A percentile compares a stretch with the other conserved stretches of the same genome.
These are phyloP conservation scores for Halocynthia aurantium DNA, from an alignment of 23 tunicate species.

Conservation along the genomic window DNA sequence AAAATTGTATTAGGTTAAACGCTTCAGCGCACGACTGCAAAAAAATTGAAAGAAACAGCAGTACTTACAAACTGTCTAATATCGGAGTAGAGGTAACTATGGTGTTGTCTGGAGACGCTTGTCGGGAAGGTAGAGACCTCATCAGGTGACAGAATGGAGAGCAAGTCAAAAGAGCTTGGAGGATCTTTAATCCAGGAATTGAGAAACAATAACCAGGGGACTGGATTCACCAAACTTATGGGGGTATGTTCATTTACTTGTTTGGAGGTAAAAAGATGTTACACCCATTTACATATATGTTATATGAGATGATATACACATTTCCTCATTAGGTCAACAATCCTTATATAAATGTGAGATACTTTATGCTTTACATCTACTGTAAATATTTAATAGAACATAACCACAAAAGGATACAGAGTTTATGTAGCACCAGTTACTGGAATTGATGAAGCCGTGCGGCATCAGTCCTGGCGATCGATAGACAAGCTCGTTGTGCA, in stretches of 20 bases:
- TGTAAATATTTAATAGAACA: no score
- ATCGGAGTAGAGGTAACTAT: slow-evolving; percentile 55
- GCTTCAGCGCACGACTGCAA: neutral
- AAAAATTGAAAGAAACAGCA: neutral
- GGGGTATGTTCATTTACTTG: no score
- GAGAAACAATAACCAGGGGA: no score
- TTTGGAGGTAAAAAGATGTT: no score
- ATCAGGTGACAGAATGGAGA: slow-evolving; percentile 80
- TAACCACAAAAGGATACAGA: slow-evolving; percentile 40
- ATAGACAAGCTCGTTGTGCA: slow-evolving; percentile 41
- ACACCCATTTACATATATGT: no score
- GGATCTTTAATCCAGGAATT: slow-evolving; percentile 23
- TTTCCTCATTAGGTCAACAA: no score
- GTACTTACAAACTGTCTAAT: slow-evolving; percentile 75
- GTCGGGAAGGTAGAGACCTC: slow-evolving; percentile 43
- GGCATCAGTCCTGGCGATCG: slow-evolving; percentile 89
- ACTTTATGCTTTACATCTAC: no score
- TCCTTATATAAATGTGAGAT: no score
- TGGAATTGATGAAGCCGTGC: slow-evolving; percentile 68
- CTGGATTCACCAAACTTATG: no score
- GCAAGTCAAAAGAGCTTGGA: slow-evolving; percentile 72
- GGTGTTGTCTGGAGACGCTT: slow-evolving; percentile 25
- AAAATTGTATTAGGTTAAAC: no score
- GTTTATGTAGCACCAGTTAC: slow-evolving; percentile 94
- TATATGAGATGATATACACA: no score